Conservation (phyloP, 2,888 invertebrate species). For the Nymphalis c-album region DNA sequence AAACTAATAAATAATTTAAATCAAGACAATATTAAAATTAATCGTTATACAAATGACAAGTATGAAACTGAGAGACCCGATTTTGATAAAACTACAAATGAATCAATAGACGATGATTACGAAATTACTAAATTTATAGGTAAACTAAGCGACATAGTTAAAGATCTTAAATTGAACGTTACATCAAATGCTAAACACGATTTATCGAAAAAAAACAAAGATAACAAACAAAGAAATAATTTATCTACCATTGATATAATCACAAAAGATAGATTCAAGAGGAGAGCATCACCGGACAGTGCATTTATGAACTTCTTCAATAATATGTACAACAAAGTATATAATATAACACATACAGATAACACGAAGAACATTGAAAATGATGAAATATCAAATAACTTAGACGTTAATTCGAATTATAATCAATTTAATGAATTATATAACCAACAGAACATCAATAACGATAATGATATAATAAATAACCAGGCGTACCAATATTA, state of each 20-base stretch:
- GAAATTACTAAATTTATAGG: too few species aligned
- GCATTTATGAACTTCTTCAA: not conserved
- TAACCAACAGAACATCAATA: not conserved
- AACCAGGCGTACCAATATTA: constrained; percentile 5
- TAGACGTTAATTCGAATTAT: not conserved
- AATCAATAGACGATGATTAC: too few species aligned
- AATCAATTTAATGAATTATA: not conserved
- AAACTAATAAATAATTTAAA: too few species aligned
- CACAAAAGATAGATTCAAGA: constrained; percentile 4
- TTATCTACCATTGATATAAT: not conserved
- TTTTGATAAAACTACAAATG: too few species aligned
- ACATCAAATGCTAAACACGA: too few species aligned
- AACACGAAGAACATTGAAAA: not conserved
- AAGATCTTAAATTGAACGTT: too few species aligned
- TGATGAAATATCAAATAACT: not conserved
- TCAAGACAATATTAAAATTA: too few species aligned
- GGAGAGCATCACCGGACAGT: not conserved
- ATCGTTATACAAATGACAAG: too few species aligned
- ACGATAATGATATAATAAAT: constrained; percentile 8
- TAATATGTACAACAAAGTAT: constrained; percentile 17
- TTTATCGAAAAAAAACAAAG: too few species aligned
- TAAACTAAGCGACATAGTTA: too few species aligned
- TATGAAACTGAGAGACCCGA: too few species aligned
- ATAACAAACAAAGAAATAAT: not conserved
- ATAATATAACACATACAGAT: not conserved